Percentiles rank a stretch among this genome's conserved stretches.
Evolutionary conservation across 1,140 invertebrate species (phyloP).

Genomic region (Berghia stephanieae): DNA sequence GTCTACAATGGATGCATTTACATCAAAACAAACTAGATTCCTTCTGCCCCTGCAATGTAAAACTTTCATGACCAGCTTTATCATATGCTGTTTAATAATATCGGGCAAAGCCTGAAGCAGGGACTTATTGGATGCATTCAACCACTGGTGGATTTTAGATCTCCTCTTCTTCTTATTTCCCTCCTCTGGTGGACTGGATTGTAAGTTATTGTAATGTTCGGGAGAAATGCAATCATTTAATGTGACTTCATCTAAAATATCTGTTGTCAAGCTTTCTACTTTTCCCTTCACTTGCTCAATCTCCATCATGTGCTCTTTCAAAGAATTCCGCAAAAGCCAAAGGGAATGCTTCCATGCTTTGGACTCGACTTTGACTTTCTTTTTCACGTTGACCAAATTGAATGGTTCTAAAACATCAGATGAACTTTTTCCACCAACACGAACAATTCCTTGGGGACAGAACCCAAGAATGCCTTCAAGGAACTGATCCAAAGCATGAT

Average conservation of each 20-base stretch:
- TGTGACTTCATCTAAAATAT: not conserved
- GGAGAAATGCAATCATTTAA: not conserved
- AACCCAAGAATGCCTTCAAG: constrained; percentile 73
- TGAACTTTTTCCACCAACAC: constrained; percentile 79
- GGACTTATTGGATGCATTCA: not conserved
- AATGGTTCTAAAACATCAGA: constrained; percentile 53
- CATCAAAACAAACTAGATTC: not conserved
- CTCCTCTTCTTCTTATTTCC: too few relatives aligned
- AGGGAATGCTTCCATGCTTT: not conserved
- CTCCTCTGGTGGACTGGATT: not conserved
- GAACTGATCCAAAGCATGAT: constrained; percentile 90
- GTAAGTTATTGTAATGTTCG: not conserved
- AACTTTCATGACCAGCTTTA: not conserved
- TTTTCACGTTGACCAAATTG: constrained; percentile 34
- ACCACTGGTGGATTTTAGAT: not conserved
- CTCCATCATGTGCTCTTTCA: not conserved
- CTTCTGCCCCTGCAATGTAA: too few relatives aligned
- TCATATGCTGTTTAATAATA: constrained; percentile 18
- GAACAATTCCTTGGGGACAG: constrained; percentile 68
- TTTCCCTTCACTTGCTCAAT: not conserved
- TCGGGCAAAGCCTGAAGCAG: not conserved
- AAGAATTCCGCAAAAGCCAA: not conserved
- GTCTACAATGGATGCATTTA: not conserved
- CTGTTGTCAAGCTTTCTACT: constrained; percentile 12
- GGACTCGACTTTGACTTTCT: constrained; percentile 27